A percentile compares a stretch with the other conserved stretches of the same genome.
phyloP scores from a whole-genome alignment of 1,140 invertebrate species.

The Orchestia grillus region DNA sequence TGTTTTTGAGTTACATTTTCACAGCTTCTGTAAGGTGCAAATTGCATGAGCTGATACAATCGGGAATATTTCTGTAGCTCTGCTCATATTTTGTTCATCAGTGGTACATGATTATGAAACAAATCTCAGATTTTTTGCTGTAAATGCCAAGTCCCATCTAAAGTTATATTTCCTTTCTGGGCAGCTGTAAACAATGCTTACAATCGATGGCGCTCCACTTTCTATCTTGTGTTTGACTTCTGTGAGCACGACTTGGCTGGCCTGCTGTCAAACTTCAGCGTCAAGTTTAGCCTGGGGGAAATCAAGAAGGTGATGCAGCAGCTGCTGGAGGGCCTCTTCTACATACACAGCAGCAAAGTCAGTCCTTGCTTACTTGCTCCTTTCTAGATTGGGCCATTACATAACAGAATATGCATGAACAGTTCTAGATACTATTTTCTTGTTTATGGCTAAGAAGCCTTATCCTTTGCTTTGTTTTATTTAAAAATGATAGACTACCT shows the following conservation, averaged over 20 bases:
- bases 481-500: no score
- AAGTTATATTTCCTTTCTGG: neutral
- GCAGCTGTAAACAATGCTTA: conserved; percentile 72
- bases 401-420: no score
- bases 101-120: conserved; percentile 27
- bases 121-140: neutral
- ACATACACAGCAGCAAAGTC: conserved; percentile 93
- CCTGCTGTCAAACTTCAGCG: conserved; percentile 93
- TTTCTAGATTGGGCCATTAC: neutral
- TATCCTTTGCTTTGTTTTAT: no score
- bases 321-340: conserved; percentile 94
- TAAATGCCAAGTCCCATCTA: neutral
- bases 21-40: neutral
- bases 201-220: conserved; percentile 93
- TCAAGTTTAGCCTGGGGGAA: conserved; percentile 96
- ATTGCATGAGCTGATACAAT: neutral
- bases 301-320: conserved; percentile 99
- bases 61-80: neutral
- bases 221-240: conserved; percentile 98
- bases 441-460: no score
- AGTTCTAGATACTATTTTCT: no score
- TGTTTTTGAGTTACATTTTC: neutral
- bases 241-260: conserved; percentile 99
- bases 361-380: conserved; percentile 71
- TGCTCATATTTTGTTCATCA: neutral